Evolutionary conservation across 1,140 invertebrate species (phyloP).

Genomic region (Drosophila neocordata): DNA sequence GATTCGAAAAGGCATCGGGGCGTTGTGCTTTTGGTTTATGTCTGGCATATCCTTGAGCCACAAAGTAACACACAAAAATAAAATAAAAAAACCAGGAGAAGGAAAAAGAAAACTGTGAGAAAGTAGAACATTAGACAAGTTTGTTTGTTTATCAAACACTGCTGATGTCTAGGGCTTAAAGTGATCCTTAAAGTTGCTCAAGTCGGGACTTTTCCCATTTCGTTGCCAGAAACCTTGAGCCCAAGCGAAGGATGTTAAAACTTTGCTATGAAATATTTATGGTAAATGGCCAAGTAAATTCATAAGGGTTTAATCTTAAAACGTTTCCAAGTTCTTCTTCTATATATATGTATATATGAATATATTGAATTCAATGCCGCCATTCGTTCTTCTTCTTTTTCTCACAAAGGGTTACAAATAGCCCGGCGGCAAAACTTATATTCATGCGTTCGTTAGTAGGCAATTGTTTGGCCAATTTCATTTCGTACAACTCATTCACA

Average conservation of each 20-base stretch:
- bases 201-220: constrained; percentile 18
- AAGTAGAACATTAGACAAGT: constrained; percentile 54
- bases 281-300: neutral
- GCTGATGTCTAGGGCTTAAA: constrained; percentile 39
- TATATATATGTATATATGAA: too few relatives aligned
- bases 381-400: too few relatives aligned
- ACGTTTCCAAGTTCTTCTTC: neutral
- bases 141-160: constrained; percentile 49
- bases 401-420: too few relatives aligned
- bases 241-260: constrained; percentile 17
- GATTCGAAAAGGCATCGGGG: constrained; percentile 11
- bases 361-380: too few relatives aligned
- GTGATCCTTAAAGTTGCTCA: constrained; percentile 48
- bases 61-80: neutral
- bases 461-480: too few relatives aligned
- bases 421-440: too few relatives aligned
- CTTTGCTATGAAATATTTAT: constrained; percentile 32
- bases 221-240: constrained; percentile 22
- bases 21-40: constrained; percentile 17
- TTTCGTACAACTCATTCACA: too few relatives aligned
- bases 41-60: constrained; percentile 38
- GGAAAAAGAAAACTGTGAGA: constrained; percentile 5
- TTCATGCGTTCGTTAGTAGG: too few relatives aligned
- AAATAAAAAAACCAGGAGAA: constrained; percentile 5
- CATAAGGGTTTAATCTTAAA: neutral